Conservation (phyloP, 2,797 vertebrate genomes). For the Coranthus polyacanthus region DNA sequence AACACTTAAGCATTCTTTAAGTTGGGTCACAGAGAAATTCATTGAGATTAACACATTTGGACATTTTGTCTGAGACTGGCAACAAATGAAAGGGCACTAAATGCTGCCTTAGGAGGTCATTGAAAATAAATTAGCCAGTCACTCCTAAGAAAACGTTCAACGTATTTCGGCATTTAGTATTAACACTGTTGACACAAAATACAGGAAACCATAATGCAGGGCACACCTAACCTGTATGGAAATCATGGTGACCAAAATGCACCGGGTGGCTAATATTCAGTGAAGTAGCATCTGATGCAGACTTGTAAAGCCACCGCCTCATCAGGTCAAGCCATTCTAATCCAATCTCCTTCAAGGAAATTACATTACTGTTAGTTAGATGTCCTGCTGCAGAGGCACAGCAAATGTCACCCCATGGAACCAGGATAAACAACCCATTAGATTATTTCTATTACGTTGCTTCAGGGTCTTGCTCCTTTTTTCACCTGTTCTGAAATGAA, state of each 20-base stretch:
- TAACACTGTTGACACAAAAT: neutral
- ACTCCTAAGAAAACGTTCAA: neutral
- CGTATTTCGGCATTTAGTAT: neutral
- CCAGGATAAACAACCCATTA: constrained; percentile 75
- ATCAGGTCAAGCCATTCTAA: constrained; percentile 68
- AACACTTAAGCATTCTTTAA: constrained; percentile 47
- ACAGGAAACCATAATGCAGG: neutral
- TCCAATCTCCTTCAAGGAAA: constrained; percentile 74
- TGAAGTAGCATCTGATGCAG: constrained; percentile 44
- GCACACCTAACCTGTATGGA: constrained; percentile 7
- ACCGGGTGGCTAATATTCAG: neutral
- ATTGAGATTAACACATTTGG: constrained; percentile 51
- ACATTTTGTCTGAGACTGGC: constrained; percentile 44
- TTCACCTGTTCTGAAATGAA: constrained; percentile 53
- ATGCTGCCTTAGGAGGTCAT: constrained; percentile 49
- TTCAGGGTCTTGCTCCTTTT: constrained; percentile 53
- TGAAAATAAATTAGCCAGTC: constrained; percentile 17
- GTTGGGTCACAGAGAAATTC: constrained; percentile 20
- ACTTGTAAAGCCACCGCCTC: constrained; percentile 51
- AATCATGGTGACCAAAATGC: constrained; percentile 18
- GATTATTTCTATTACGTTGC: constrained; percentile 69
- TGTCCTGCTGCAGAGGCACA: constrained; percentile 59
- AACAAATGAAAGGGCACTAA: constrained; percentile 45
- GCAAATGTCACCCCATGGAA: constrained; percentile 73
- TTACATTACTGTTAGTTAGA: constrained; percentile 71